Base-by-base conservation (phyloP, 2,113 vertebrate species). In the Synchiropus splendidus region DNA sequence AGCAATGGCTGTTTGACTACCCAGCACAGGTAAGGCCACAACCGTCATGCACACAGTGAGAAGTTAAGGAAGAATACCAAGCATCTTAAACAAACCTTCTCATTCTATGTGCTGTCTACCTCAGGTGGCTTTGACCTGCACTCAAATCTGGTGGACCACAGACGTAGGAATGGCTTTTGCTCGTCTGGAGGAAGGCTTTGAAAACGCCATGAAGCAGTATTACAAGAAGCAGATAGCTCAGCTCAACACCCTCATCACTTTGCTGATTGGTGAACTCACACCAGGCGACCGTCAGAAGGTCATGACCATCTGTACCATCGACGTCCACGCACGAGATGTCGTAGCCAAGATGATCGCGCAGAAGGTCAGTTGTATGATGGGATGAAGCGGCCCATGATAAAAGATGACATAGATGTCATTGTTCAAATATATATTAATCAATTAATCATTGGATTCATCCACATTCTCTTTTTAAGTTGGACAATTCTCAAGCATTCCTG, bases 251-350 rank as follows among this genome's bases (percentile, higher is more conserved):
- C 92, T 98, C 0, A 90, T 99, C 69, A 87, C 83, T 12, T 83
- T 97, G 91, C 84, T 99, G 52, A 69, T 92, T 2, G 92, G 95
- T 2, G 85, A 88, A 56, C 92, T 99, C 15, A 90, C 90, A 5
- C 78, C 80, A 2, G 92, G 91, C 0, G 87, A 97, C 64, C 78
- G 92, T 18, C 95, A 96, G 83, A 99, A 98, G 53, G 82, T 97
- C 68, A 99, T 94, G 94, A 97, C 94, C 68, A 83, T 99, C 64
- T 98, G 95, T 57, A 98, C 95, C 52, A 94, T 95, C 0, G 93
- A 98, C 0, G 94, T 99, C 30, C 95, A 98, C 0, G 92, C 93
- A 16, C 86, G 94, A 45, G 94, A 99, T 0, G 91, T 97, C 62
- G 92, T 99, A 41, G 86, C 92, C 6, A 98, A 91, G 76, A 88